phyloP scores from a whole-genome alignment of 1,140 invertebrate genomes.

The Limonius californicus region DNA sequence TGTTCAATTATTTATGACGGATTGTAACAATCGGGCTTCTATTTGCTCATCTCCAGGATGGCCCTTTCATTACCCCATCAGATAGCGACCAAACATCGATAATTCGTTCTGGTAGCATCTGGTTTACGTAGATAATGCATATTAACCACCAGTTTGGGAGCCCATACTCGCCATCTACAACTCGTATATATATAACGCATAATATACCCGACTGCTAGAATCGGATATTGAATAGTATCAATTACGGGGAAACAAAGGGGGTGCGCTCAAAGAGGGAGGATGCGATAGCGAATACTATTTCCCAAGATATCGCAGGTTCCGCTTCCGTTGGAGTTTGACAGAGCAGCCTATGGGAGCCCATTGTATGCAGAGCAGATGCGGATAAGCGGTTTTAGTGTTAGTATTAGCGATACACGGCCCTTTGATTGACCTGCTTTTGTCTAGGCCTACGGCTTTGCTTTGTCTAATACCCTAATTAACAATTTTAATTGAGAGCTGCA shows the following conservation, averaged over 20 bases:
- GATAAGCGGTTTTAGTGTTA: constrained; percentile 12
- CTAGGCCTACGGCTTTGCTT: background rate
- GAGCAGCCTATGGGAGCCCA: constrained; percentile 1
- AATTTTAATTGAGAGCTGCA: background rate
- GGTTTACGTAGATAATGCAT: background rate
- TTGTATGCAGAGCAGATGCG: constrained; percentile 9
- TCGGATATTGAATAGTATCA: constrained; percentile 14
- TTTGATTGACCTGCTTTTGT: constrained; percentile 13
- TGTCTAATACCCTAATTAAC: background rate
- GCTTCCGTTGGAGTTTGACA: constrained; percentile 2
- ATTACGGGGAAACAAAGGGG: constrained; percentile 5
- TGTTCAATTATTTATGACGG: background rate
- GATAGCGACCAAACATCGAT: constrained; percentile 6
- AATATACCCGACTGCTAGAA: background rate
- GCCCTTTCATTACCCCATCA: background rate
- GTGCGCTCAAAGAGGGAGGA: background rate
- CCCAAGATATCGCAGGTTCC: constrained; percentile 13
- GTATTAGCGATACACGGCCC: constrained; percentile 4
- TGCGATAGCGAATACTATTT: constrained; percentile 10
- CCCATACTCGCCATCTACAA: background rate
- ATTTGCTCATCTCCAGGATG: background rate
- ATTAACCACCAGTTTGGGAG: background rate
- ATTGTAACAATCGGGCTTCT: background rate
- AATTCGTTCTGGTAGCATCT: background rate
- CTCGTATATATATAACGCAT: background rate